A percentile compares a stretch with the other conserved stretches of the same genome.
These are phyloP conservation scores for Neopipo cinnamomea DNA, from an alignment of 2,113 vertebrate species.

Conservation along the genomic window DNA sequence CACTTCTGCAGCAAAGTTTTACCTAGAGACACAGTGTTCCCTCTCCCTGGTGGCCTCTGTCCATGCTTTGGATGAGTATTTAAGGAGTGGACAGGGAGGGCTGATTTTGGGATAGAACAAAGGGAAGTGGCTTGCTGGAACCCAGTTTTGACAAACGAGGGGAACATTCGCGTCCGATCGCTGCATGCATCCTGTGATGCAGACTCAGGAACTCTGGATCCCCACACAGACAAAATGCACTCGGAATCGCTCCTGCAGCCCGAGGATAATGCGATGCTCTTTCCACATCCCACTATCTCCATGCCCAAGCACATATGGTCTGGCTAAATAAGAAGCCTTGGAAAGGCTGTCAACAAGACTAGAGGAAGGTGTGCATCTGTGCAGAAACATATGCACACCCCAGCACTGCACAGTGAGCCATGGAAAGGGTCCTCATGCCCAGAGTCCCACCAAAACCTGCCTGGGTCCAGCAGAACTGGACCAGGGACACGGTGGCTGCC, in stretches of 20 bases:
- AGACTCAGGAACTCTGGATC: neutral
- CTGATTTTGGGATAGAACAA: neutral
- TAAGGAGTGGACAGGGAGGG: neutral
- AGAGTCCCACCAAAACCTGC: neutral
- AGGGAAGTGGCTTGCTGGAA: neutral
- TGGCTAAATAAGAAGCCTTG: constrained; percentile 52
- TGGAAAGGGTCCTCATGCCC: neutral
- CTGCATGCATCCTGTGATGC: rapidly evolving
- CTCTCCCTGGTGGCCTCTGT: neutral
- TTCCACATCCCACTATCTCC: constrained; percentile 43
- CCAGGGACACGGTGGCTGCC: neutral
- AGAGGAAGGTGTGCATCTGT: constrained; percentile 57
- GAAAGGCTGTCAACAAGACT: constrained; percentile 55
- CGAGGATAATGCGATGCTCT: constrained; percentile 39
- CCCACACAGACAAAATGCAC: neutral
- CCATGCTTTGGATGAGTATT: neutral
- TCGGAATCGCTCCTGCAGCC: constrained; percentile 8
- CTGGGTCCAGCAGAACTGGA: neutral
- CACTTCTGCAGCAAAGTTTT: neutral
- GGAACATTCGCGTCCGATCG: rapidly evolving
- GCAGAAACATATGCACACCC: constrained; percentile 28
- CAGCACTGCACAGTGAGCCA: neutral
- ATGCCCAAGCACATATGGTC: constrained; percentile 56
- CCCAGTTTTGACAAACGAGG: neutral
- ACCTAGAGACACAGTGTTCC: neutral